A percentile compares a stretch with the other conserved stretches of the same genome.
Conservation (phyloP, 2,113 vertebrate species). For the Syngnathus scovelli region DNA sequence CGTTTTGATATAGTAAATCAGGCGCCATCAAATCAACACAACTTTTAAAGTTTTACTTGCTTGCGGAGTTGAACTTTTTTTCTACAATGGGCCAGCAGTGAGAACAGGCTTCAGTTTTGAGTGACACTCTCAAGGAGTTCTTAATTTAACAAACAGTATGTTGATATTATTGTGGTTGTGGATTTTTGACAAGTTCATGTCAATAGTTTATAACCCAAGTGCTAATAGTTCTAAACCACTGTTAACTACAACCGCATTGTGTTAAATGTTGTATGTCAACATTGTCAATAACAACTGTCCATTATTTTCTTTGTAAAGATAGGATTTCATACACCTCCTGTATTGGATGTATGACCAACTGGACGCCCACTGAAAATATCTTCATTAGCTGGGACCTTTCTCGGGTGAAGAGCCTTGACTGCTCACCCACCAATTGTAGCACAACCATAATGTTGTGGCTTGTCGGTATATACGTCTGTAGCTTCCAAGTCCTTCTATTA, state of each 20-base stretch:
- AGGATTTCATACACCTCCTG: not conserved
- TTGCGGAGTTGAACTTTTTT: slow-evolving; percentile 13
- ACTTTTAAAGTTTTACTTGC: slow-evolving; percentile 7
- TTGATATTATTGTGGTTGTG: not conserved
- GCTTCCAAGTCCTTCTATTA: slow-evolving; percentile 21
- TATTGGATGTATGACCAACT: not conserved
- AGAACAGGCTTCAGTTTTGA: not conserved
- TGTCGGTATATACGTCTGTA: slow-evolving; percentile 13
- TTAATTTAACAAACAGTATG: not conserved
- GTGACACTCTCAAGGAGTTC: not conserved
- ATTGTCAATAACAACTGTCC: not conserved
- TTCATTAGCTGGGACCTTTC: not conserved
- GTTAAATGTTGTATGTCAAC: not conserved
- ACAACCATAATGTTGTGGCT: not conserved
- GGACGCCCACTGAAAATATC: not conserved
- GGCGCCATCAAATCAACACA: slow-evolving; percentile 11
- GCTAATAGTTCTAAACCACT: not conserved
- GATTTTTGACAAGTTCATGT: not conserved
- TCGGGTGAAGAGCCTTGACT: not conserved
- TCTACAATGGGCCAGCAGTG: not conserved
- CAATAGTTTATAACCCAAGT: no score
- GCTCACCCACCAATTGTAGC: not conserved
- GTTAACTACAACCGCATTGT: not conserved
- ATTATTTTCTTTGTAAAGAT: not conserved
- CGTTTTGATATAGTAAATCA: slow-evolving; percentile 29